A percentile compares a stretch with the other conserved stretches of the same genome.
Conservation (phyloP, 2,797 vertebrate genomes). For the Aldrovandia affinis region DNA sequence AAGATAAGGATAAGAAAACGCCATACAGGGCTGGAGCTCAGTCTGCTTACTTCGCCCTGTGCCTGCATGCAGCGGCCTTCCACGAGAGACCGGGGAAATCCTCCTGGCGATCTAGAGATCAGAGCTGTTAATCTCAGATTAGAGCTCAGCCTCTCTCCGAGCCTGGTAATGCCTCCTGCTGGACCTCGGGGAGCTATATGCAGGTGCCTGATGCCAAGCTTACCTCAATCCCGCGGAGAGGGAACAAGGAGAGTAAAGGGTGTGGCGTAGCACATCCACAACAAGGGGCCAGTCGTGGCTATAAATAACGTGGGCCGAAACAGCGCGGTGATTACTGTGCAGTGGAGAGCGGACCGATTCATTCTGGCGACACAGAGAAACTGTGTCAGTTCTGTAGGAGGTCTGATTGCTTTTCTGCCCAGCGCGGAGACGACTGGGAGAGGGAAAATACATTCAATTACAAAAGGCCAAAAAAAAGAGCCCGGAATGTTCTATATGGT, state of each 20-base stretch:
- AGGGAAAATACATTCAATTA: background rate
- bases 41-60: constrained; percentile 39
- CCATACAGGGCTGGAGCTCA: constrained; percentile 22
- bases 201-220: background rate
- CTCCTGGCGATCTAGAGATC: constrained; percentile 62
- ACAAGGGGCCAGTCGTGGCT: background rate
- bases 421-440: background rate
- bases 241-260: background rate
- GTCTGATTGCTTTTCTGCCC: background rate
- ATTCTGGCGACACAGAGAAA: background rate
- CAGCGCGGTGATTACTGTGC: constrained; percentile 15
- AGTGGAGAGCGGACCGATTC: background rate
- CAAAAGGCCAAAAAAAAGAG: background rate
- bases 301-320: background rate
- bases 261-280: no score
- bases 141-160: constrained; percentile 64
- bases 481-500: background rate
- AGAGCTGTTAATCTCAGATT: constrained; percentile 71
- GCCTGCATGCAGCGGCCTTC: constrained; percentile 14
- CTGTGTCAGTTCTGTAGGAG: background rate
- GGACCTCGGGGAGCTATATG: constrained; percentile 17
- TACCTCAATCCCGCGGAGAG: background rate
- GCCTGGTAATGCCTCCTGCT: constrained; percentile 64
- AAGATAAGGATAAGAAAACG: constrained; percentile 27
- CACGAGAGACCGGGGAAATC: constrained; percentile 62